Conservation (phyloP, 2,113 vertebrate species). For the Corydoras sp. region DNA sequence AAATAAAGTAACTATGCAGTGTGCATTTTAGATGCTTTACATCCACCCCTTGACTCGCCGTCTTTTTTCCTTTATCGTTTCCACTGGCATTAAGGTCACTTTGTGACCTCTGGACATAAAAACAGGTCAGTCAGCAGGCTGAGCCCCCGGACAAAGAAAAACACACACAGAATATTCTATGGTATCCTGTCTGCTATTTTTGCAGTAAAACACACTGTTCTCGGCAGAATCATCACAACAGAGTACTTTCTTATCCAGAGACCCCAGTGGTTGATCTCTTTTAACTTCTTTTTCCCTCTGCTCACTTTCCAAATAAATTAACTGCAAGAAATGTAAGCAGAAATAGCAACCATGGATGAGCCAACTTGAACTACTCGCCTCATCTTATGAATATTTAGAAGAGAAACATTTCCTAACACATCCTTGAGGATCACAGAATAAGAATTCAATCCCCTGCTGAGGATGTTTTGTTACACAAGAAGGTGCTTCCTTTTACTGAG, state of each 20-base stretch:
- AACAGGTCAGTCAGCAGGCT: conserved; percentile 22
- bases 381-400: conserved; percentile 12
- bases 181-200: conserved; percentile 3
- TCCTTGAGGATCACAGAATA: background rate
- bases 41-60: background rate
- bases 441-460: background rate
- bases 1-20: too few species aligned
- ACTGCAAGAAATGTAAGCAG: background rate
- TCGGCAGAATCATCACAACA: conserved; percentile 18
- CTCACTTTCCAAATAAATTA: background rate
- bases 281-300: conserved; percentile 22
- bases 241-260: conserved; percentile 10
- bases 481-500: background rate
- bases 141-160: background rate
- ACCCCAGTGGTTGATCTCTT: conserved; percentile 17
- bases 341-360: background rate
- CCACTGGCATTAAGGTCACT: conserved; percentile 19
- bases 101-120: conserved; percentile 5
- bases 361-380: background rate
- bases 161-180: background rate
- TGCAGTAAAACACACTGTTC: background rate
- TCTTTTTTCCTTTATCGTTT: conserved; percentile 1
- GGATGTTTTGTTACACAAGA: background rate
- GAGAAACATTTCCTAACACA: background rate
- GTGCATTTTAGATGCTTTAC: too few species aligned